Conservation (phyloP, 2,113 vertebrate species). For the Myotis brandtii region DNA sequence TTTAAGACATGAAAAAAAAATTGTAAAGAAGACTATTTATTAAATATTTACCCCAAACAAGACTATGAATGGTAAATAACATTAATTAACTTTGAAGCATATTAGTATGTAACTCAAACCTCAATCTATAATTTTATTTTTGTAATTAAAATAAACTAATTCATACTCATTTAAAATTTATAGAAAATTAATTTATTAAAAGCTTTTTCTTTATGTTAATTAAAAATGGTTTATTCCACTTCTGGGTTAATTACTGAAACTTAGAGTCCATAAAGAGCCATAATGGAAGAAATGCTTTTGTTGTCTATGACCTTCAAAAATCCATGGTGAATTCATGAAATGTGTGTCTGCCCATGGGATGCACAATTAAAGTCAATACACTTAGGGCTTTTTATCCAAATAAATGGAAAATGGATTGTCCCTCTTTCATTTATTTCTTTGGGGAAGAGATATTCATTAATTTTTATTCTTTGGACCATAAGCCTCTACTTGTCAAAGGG, state of each 20-base stretch:
- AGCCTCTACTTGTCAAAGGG: background rate
- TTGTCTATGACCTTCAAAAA: constrained; percentile 32
- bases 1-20: background rate
- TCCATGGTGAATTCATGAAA: constrained; percentile 27
- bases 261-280: constrained; percentile 13
- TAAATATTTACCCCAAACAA: background rate
- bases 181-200: constrained; percentile 38
- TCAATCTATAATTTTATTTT: background rate
- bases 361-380: background rate
- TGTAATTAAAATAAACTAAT: constrained; percentile 54
- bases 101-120: constrained; percentile 9
- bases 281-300: constrained; percentile 52
- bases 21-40: background rate
- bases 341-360: background rate
- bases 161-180: constrained; percentile 44
- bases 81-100: background rate
- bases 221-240: constrained; percentile 53
- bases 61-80: constrained; percentile 5
- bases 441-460: background rate
- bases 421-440: constrained; percentile 24
- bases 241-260: constrained; percentile 44
- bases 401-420: constrained; percentile 19
- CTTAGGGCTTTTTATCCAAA: background rate
- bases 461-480: background rate
- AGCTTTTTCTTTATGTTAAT: constrained; percentile 39